A percentile compares a stretch with the other conserved stretches of the same genome.
These are phyloP conservation scores for Napeogenes sylphis DNA, from an alignment of 2,888 invertebrate genomes.

Conservation along the genomic window DNA sequence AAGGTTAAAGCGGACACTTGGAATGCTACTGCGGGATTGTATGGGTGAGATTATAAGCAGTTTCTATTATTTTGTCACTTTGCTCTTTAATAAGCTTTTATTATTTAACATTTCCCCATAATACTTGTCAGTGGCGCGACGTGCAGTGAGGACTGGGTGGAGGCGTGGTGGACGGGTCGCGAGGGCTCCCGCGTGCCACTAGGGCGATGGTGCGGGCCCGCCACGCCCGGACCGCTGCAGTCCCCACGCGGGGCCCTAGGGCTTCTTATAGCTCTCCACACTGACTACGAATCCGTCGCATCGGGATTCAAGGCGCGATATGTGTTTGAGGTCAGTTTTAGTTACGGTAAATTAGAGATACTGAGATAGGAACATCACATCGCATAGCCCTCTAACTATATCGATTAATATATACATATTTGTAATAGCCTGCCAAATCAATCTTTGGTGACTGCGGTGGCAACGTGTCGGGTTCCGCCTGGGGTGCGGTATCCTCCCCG, in stretches of 20 bases:
- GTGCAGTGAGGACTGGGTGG: conserved; percentile 96
- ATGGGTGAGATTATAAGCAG: conserved; percentile 49
- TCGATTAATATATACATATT: too few relatives aligned
- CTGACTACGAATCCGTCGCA: conserved; percentile 90
- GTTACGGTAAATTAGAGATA: too few relatives aligned
- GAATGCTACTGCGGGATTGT: conserved; percentile 82
- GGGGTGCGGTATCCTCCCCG: conserved; percentile 91
- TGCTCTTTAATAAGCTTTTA: neutral
- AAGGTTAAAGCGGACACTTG: conserved; percentile 90
- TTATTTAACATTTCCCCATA: too few relatives aligned
- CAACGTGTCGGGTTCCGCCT: conserved; percentile 90
- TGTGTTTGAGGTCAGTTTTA: conserved; percentile 84
- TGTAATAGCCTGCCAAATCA: conserved; percentile 82
- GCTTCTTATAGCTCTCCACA: conserved; percentile 91
- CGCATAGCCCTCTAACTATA: too few relatives aligned
- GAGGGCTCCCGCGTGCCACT: conserved; percentile 89
- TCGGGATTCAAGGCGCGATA: conserved; percentile 98
- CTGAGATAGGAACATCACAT: too few relatives aligned
- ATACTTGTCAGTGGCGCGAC: conserved; percentile 77
- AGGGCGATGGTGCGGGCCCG: conserved; percentile 93
- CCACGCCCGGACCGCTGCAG: conserved; percentile 96
- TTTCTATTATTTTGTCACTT: neutral
- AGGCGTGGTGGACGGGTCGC: conserved; percentile 92
- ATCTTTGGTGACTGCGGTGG: conserved; percentile 96
- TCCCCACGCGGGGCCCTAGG: conserved; percentile 93